phyloP scores from a whole-genome alignment of 1,140 invertebrate species.

The Gonioctena quinquepunctata region DNA sequence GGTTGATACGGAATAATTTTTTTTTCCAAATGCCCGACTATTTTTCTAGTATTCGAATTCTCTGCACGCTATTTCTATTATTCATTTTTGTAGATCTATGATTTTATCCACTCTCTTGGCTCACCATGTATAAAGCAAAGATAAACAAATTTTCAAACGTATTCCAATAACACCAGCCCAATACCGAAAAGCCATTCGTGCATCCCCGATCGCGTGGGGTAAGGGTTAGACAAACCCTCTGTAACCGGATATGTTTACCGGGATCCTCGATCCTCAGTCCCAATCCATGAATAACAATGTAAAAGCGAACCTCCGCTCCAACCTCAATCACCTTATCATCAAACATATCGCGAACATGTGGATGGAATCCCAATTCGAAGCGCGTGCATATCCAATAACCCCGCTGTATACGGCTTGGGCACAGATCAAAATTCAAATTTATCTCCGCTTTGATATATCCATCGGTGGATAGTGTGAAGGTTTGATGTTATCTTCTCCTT shows the following conservation, averaged over 20 bases:
- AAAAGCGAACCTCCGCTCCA: slow-evolving; percentile 22
- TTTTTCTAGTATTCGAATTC: too few relatives aligned
- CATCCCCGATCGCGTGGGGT: not conserved
- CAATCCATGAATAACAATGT: slow-evolving; percentile 53
- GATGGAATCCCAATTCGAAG: slow-evolving; percentile 34
- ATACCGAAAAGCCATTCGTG: not conserved
- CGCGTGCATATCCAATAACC: slow-evolving; percentile 31
- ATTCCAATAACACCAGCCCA: not conserved
- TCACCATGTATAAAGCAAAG: too few relatives aligned
- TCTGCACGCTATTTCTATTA: too few relatives aligned
- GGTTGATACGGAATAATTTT: too few relatives aligned
- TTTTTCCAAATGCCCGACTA: too few relatives aligned
- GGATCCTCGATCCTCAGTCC: slow-evolving; percentile 42
- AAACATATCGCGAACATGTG: slow-evolving; percentile 47
- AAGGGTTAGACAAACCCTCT: slow-evolving; percentile 33
- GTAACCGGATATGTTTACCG: slow-evolving; percentile 50
- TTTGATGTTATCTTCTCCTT: not conserved
- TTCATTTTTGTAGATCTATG: too few relatives aligned
- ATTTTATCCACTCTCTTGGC: too few relatives aligned
- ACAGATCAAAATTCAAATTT: slow-evolving; percentile 36
- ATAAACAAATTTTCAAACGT: too few relatives aligned
- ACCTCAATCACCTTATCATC: slow-evolving; percentile 46
- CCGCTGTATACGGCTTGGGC: slow-evolving; percentile 15
- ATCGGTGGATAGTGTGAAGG: not conserved
- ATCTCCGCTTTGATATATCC: slow-evolving; percentile 17